phyloP scores from a whole-genome alignment of 2,888 invertebrate species.

The Perithous albicinctus region DNA sequence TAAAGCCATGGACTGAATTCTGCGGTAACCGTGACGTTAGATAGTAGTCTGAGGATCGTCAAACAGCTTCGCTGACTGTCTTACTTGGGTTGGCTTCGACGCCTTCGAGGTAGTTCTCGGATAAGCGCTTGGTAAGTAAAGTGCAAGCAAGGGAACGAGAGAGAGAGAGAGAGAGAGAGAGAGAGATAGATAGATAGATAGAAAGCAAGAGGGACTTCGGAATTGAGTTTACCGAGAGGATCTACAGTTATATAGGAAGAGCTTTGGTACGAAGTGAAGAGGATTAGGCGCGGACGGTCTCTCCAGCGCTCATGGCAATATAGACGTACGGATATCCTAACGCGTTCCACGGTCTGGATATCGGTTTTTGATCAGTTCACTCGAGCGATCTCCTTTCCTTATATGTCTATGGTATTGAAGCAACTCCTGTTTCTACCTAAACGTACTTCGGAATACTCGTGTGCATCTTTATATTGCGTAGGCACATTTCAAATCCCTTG shows the following conservation, averaged over 20 bases:
- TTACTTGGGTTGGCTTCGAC: conserved; percentile 29
- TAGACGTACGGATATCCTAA: conserved; percentile 17
- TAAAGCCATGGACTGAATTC: not conserved
- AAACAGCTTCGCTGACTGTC: conserved; percentile 33
- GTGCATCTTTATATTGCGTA: conserved; percentile 4
- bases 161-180: not conserved
- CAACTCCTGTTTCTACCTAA: conserved; percentile 20
- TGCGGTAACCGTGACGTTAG: not conserved
- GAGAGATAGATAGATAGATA: conserved; percentile 4
- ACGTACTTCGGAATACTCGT: conserved; percentile 5
- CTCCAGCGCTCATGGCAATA: not conserved
- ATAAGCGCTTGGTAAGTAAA: conserved; percentile 19
- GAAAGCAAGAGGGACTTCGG: conserved; percentile 18
- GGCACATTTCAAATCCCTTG: conserved; percentile 16
- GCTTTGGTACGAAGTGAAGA: conserved; percentile 28
- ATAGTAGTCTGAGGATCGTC: conserved; percentile 1
- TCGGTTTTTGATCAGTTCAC: conserved; percentile 57
- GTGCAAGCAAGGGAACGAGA: not conserved
- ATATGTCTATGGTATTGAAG: not conserved
- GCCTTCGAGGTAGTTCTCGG: conserved; percentile 19
- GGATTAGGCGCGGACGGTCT: conserved; percentile 45
- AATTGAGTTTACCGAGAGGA: conserved; percentile 52
- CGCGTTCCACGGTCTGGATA: conserved; percentile 27
- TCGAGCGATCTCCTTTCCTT: conserved; percentile 46
- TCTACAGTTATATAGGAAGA: conserved; percentile 34